Base-by-base conservation (phyloP, 1,140 invertebrate genomes). In the Tetramorium parvispinum region DNA sequence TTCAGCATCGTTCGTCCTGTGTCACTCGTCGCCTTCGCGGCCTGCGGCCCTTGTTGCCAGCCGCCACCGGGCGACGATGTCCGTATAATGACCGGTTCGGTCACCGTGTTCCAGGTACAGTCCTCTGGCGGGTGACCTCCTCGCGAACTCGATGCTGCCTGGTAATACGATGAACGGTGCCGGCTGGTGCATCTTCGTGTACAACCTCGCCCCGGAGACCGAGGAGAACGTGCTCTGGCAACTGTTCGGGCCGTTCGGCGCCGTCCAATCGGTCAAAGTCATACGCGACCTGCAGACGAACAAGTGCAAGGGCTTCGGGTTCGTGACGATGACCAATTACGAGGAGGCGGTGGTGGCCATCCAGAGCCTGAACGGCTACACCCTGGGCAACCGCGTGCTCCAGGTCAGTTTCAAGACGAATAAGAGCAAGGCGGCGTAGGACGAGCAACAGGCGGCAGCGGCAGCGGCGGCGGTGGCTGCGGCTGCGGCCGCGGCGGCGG, bases 251-350 rank as follows among this genome's bases (percentile, higher is more conserved):
- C 99, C 99, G 5, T 99, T 99, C 95, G 99, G 99, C 81, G 99
- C 99, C 85, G 99, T 99, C 81, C 98, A 99, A 95, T 99, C 98
- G 93, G 99, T 99, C 46, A 99, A 99, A 96, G 98, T 99, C 73
- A 99, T 99, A 93, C 97, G 99, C 86, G 99, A 99, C 96, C 96
- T 99, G 92, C 98, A 99, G 95, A 99, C 99, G 86, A 99, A 99
- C 96, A 99, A 99, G 96, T 99, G 99, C 97, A 99, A 99, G 96
- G 99, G 99, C 91, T 99, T 99, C 95, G 99, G 99, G n/a, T 99
- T 99, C 95, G 99, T 99, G 85, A 99, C 99, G 77, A 99, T 99
- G 99, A 99, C 98, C 92, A 99, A 99, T 95, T 99, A 99, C 96
- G 99, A 99, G 95, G 99, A 99, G 94, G 99, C 99, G 16, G 97